Evolutionary conservation across 2,797 vertebrate species (phyloP).

Genomic region (Scarus forsteni): DNA sequence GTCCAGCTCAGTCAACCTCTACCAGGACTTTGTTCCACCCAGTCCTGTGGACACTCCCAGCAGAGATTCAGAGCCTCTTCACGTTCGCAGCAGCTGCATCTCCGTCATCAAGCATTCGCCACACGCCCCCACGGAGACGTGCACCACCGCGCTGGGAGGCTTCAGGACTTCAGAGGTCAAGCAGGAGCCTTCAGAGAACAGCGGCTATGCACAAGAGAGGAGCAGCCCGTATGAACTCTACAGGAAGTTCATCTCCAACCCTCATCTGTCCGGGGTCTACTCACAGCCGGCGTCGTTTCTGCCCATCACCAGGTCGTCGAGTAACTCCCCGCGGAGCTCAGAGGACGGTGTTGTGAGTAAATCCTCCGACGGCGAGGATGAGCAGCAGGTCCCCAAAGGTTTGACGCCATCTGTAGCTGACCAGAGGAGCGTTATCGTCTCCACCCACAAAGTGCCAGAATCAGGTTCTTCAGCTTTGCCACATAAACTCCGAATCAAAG

Average conservation of each 20-base stretch:
- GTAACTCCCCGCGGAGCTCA: slow-evolving; percentile 92
- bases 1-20: slow-evolving; percentile 84
- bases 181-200: slow-evolving; percentile 88
- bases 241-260: slow-evolving; percentile 83
- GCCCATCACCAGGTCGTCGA: slow-evolving; percentile 89
- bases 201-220: slow-evolving; percentile 83
- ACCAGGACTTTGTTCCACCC: slow-evolving; percentile 86
- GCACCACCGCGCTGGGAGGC: slow-evolving; percentile 77
- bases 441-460: slow-evolving; percentile 92
- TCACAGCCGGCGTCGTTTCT: slow-evolving; percentile 89
- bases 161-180: slow-evolving; percentile 86
- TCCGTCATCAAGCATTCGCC: slow-evolving; percentile 98
- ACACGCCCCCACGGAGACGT: slow-evolving; percentile 81
- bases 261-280: slow-evolving; percentile 79
- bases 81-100: slow-evolving; percentile 87
- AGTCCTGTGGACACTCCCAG: slow-evolving; percentile 76
- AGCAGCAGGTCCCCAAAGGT: slow-evolving; percentile 97
- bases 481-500: slow-evolving; percentile 96
- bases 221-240: slow-evolving; percentile 88
- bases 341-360: slow-evolving; percentile 92
- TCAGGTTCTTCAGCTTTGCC: slow-evolving; percentile 90
- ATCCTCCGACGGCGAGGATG: slow-evolving; percentile 94
- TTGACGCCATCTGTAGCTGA: slow-evolving; percentile 85
- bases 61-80: slow-evolving; percentile 83
- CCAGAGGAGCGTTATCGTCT: slow-evolving; percentile 86